Conservation (phyloP, 2,888 invertebrate genomes). For the Hetaerina titia region DNA sequence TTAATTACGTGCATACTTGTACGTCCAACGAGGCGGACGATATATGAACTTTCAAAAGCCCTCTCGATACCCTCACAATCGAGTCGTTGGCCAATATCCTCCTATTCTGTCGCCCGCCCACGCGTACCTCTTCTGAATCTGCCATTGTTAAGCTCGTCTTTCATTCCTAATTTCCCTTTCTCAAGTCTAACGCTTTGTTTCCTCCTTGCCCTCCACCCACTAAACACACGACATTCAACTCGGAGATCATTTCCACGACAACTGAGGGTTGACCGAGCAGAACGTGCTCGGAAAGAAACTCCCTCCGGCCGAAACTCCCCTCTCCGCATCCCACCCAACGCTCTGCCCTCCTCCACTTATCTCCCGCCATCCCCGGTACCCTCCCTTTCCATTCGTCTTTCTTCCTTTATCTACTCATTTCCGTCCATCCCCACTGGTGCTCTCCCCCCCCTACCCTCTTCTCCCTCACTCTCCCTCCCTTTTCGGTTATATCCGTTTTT, state of each 20-base stretch:
- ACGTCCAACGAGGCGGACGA: too few relatives aligned
- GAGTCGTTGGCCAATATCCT: not conserved
- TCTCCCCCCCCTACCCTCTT: not conserved
- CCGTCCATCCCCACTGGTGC: not conserved
- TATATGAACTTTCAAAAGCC: too few relatives aligned
- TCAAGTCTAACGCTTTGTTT: not conserved
- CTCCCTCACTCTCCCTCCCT: not conserved
- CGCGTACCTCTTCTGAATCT: not conserved
- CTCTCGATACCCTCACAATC: too few relatives aligned
- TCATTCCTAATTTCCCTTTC: slow-evolving; percentile 12
- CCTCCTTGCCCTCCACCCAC: too few relatives aligned
- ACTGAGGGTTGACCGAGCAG: not conserved
- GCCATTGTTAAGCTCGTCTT: not conserved
- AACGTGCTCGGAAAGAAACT: not conserved
- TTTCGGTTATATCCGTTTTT: not conserved
- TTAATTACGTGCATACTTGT: too few relatives aligned
- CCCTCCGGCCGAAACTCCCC: not conserved
- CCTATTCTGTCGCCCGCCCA: not conserved
- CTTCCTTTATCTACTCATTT: slow-evolving; percentile 24
- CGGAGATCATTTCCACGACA: not conserved
- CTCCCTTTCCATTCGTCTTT: not conserved
- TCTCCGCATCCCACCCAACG: not conserved
- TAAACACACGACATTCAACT: not conserved
- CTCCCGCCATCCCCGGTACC: not conserved
- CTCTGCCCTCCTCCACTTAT: not conserved